Evolutionary conservation across 2,113 vertebrate species (phyloP).

Genomic region (Oxyura jamaicensis): DNA sequence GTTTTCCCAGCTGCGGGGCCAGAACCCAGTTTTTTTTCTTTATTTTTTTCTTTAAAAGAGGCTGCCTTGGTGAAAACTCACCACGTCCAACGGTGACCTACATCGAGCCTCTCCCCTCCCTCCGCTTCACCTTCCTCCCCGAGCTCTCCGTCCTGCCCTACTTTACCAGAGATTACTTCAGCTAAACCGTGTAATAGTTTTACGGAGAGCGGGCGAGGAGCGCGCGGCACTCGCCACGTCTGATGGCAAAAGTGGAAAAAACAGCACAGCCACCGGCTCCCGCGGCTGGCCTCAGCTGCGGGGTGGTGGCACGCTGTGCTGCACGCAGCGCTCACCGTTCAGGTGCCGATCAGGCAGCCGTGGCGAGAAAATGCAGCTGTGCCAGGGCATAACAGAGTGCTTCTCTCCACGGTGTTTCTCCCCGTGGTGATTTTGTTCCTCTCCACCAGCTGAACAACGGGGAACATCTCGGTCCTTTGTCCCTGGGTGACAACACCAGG

Average conservation of each 20-base stretch:
- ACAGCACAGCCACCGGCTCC: neutral
- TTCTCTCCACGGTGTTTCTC: neutral
- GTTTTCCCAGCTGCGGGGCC: neutral
- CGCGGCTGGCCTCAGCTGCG: neutral
- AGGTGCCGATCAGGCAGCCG: accelerated
- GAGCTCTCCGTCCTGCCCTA: slow-evolving; percentile 38
- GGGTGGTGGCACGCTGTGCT: accelerated
- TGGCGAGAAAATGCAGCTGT: accelerated
- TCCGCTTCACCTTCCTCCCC: slow-evolving; percentile 42
- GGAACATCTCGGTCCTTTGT: neutral
- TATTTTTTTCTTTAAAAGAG: neutral
- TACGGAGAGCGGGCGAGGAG: neutral
- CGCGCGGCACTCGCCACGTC: neutral
- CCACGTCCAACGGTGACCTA: neutral
- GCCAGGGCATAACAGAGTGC: accelerated
- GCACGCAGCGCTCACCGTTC: neutral
- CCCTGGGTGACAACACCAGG: neutral
- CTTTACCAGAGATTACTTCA: slow-evolving; percentile 57
- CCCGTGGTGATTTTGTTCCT: neutral
- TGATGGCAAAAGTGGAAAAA: neutral
- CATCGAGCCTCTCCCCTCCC: slow-evolving; percentile 3
- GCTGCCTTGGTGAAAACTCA: neutral
- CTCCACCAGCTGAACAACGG: neutral
- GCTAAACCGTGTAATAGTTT: slow-evolving; percentile 30
- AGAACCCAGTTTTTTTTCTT: neutral